Conservation (phyloP, 2,888 invertebrate genomes). For the Andrena hattorfiana region DNA sequence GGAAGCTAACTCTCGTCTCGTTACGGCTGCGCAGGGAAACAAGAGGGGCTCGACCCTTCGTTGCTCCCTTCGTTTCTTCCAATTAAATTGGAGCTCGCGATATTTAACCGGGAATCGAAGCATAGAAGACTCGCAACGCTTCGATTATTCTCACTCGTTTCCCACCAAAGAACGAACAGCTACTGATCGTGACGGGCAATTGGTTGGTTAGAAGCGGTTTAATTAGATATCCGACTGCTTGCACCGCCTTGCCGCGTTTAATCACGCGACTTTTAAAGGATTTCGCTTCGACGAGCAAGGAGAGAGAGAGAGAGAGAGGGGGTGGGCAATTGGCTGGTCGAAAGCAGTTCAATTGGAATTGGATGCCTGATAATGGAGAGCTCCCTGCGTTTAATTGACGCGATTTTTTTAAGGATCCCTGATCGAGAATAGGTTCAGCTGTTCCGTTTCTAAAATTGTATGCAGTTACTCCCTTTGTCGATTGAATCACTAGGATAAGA, state of each 20-base stretch:
- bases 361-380: slow-evolving; percentile 1
- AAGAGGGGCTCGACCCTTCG: slow-evolving; percentile 29
- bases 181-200: slow-evolving; percentile 30
- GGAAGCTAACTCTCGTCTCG: slow-evolving; percentile 24
- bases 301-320: too few species aligned
- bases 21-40: slow-evolving; percentile 22
- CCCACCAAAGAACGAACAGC: neutral
- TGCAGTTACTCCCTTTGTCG: neutral
- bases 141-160: slow-evolving; percentile 25
- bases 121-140: slow-evolving; percentile 8
- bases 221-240: slow-evolving; percentile 12
- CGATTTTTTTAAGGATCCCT: neutral
- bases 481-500: slow-evolving; percentile 19
- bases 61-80: slow-evolving; percentile 55
- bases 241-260: slow-evolving; percentile 5
- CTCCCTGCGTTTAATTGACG: slow-evolving; percentile 8
- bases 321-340: neutral
- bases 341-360: neutral
- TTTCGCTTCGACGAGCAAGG: neutral
- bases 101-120: slow-evolving; percentile 30
- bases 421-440: neutral
- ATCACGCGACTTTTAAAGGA: slow-evolving; percentile 10
- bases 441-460: slow-evolving; percentile 18
- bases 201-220: slow-evolving; percentile 13
- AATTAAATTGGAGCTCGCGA: slow-evolving; percentile 56